Base-by-base conservation (phyloP, 2,113 vertebrate genomes). In the Labeo rohita region DNA sequence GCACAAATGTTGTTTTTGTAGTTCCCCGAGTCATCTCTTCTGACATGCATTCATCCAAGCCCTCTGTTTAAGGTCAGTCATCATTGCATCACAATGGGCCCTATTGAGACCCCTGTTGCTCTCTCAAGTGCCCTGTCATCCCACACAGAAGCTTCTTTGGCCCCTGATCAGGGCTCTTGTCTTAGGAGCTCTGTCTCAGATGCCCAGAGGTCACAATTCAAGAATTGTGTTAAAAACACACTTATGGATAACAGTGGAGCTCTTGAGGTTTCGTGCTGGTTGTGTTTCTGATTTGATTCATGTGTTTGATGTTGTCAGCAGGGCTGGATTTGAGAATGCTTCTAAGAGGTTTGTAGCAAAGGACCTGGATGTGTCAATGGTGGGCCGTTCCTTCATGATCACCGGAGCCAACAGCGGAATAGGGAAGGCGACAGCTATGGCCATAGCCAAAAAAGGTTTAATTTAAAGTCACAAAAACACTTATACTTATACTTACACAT, bases 381-480 rank as follows among this genome's bases (percentile, higher is more conserved):
- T 92, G 52, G 94, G 94, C 59, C 88, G 90, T 54, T 93, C 94
- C 72, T 95, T 93, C 63, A 94, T 95, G 93, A 89, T 95, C 88
- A 95, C 94, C 0, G 94, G 95, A 76, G 93, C 93, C 83, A 95
- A 95, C 89, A 95, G 94, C 63, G 94, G 94, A 13, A 95, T 95
- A 34, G 95, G 95, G 76, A 94, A 84, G 90, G 92, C 91, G 0
- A 86, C 93, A 6, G 92, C 93, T 65, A 86, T 92, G 89, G 91
- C 92, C 47, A 92, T 95, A 85, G 95, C 94, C 80, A 94, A 94
- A 91, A 94, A 90, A 95, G 94, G 94, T 95, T 52, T 3, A 66
- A 16, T n/a, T 34, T 21, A 28, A 8, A 34, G 21, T 34, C 52
- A 74, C n/a, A 74, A 11, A 12, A 63, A 59, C 23, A 15, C n/a